A percentile compares a stretch with the other conserved stretches of the same genome.
Conservation (phyloP, 2,797 vertebrate genomes). For the Crax fasciolata region DNA sequence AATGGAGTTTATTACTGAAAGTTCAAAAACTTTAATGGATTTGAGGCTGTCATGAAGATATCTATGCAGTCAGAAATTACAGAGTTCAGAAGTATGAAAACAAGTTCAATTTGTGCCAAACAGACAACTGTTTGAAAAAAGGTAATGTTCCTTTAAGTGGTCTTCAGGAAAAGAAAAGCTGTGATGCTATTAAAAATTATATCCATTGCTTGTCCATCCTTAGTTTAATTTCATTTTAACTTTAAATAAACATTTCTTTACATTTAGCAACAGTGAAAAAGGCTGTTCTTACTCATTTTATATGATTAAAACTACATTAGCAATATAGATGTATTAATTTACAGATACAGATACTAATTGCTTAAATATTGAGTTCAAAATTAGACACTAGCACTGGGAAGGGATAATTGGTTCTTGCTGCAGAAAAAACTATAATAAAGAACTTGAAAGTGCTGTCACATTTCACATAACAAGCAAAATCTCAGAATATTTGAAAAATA, state of each 20-base stretch:
- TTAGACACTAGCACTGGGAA: slow-evolving; percentile 78
- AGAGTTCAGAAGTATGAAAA: slow-evolving; percentile 77
- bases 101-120: slow-evolving; percentile 74
- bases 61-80: slow-evolving; percentile 78
- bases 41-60: slow-evolving; percentile 65
- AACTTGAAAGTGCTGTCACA: slow-evolving; percentile 90
- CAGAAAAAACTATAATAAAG: slow-evolving; percentile 87
- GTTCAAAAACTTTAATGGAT: slow-evolving; percentile 77
- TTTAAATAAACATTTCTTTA: slow-evolving; percentile 81
- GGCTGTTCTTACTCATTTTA: slow-evolving; percentile 81
- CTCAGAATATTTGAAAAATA: slow-evolving; percentile 87
- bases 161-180: slow-evolving; percentile 50
- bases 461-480: slow-evolving; percentile 87
- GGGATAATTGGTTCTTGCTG: slow-evolving; percentile 86
- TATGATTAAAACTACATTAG: slow-evolving; percentile 84
- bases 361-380: slow-evolving; percentile 86
- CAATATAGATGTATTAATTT: slow-evolving; percentile 87
- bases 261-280: slow-evolving; percentile 69
- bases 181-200: slow-evolving; percentile 59
- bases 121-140: slow-evolving; percentile 72
- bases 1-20: slow-evolving; percentile 57
- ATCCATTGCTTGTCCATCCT: slow-evolving; percentile 14
- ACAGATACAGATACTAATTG: slow-evolving; percentile 85
- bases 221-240: slow-evolving; percentile 73
- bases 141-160: slow-evolving; percentile 63